These are phyloP conservation scores for Dorcus hopei DNA, from an alignment of 2,888 invertebrate species.

Conservation along the genomic window DNA sequence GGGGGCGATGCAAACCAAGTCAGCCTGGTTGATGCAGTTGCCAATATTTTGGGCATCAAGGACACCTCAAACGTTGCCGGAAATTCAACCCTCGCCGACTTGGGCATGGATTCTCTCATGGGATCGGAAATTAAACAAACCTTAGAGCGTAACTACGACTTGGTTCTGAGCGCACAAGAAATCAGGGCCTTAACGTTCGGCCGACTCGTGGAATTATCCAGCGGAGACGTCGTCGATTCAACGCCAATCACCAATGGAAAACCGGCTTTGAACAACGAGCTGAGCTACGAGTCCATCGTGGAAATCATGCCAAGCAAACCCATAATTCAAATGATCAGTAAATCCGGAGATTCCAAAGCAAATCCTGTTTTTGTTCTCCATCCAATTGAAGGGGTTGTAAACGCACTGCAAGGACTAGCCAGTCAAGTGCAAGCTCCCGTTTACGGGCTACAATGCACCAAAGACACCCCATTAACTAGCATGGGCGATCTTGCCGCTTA, in stretches of 20 bases:
- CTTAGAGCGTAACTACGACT: slow-evolving; percentile 86
- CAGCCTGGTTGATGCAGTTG: slow-evolving; percentile 74
- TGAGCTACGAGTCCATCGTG: slow-evolving; percentile 53
- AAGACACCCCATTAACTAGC: slow-evolving; percentile 68
- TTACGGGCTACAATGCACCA: slow-evolving; percentile 87
- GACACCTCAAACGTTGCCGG: slow-evolving; percentile 76
- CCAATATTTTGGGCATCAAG: slow-evolving; percentile 87
- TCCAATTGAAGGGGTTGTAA: slow-evolving; percentile 86
- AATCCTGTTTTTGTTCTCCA: slow-evolving; percentile 70
- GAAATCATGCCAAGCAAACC: slow-evolving; percentile 75
- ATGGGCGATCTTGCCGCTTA: slow-evolving; percentile 69
- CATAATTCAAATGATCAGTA: slow-evolving; percentile 65
- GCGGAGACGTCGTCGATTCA: slow-evolving; percentile 32
- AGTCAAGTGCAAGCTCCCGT: slow-evolving; percentile 70
- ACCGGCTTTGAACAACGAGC: slow-evolving; percentile 39
- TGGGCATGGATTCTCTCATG: slow-evolving; percentile 98
- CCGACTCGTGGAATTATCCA: slow-evolving; percentile 62
- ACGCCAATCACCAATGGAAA: slow-evolving; percentile 27
- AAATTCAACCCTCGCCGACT: slow-evolving; percentile 79
- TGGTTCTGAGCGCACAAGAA: slow-evolving; percentile 87
- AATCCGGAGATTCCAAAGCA: slow-evolving; percentile 45
- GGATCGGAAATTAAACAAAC: slow-evolving; percentile 98
- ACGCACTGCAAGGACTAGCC: slow-evolving; percentile 69
- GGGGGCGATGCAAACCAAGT: slow-evolving; percentile 56
- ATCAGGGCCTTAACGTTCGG: slow-evolving; percentile 82